phyloP scores from a whole-genome alignment of 1,140 invertebrate genomes.

The Calliphora vicina region DNA sequence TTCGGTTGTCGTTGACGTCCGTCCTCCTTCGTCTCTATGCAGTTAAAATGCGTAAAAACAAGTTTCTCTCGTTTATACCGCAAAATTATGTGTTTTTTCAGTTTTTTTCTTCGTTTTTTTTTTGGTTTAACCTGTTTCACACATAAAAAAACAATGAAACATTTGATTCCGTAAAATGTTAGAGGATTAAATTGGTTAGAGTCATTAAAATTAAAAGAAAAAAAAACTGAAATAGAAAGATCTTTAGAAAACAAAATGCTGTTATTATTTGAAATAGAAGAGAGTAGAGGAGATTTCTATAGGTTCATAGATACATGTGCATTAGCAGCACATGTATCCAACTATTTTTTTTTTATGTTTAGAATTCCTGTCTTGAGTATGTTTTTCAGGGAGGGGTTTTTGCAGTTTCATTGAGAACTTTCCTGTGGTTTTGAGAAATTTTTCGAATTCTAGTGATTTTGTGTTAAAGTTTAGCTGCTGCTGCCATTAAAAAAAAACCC shows the following conservation, averaged over 20 bases:
- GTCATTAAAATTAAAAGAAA: not conserved
- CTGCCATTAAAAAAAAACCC: too few relatives aligned
- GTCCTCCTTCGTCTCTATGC: not conserved
- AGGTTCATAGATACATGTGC: not conserved
- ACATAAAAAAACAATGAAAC: not conserved
- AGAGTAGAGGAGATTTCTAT: not conserved
- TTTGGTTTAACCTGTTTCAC: conserved; percentile 12
- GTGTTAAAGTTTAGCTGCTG: too few relatives aligned
- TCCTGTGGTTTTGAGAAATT: not conserved
- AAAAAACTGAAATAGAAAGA: not conserved
- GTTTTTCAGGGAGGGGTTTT: not conserved
- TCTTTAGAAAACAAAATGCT: not conserved
- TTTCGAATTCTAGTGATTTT: too few relatives aligned
- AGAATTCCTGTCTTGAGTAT: not conserved
- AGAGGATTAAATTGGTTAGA: not conserved
- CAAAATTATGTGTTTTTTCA: not conserved
- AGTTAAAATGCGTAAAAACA: conserved; percentile 25
- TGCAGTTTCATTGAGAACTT: not conserved
- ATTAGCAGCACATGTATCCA: not conserved
- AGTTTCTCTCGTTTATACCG: conserved; percentile 22
- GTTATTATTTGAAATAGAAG: not conserved
- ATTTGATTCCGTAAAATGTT: not conserved
- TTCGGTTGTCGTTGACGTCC: not conserved
- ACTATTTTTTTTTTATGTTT: too few relatives aligned
- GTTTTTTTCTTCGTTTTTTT: not conserved